These are phyloP conservation scores for Solenopsis invicta DNA, from an alignment of 1,140 invertebrate species.

Conservation along the genomic window DNA sequence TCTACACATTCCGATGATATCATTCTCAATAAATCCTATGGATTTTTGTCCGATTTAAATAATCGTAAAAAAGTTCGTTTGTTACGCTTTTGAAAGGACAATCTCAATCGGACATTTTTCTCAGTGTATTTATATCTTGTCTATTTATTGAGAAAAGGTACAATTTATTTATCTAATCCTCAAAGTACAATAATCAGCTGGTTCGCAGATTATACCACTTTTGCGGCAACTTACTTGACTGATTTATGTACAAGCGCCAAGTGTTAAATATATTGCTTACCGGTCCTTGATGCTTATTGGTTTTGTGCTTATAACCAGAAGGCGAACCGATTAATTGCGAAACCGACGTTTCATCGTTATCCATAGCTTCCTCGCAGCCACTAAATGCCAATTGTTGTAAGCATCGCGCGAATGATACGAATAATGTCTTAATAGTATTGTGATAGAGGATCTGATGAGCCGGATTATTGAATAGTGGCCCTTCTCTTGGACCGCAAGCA, in stretches of 20 bases:
- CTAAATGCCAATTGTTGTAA: conserved; percentile 90
- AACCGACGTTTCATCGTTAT: conserved; percentile 88
- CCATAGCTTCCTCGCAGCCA: conserved; percentile 88
- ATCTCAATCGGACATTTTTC: no score
- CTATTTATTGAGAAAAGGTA: no score
- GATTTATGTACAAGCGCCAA: not conserved
- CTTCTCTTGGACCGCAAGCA: conserved; percentile 91
- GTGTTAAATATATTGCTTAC: conserved; percentile 69
- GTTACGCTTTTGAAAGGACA: no score
- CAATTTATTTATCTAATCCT: no score
- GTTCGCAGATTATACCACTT: no score
- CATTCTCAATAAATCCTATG: no score
- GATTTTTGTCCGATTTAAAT: no score
- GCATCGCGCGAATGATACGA: conserved; percentile 90
- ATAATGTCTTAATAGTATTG: conserved; percentile 90
- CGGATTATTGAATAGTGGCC: conserved; percentile 89
- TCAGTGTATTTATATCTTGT: no score
- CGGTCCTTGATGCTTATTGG: conserved; percentile 81
- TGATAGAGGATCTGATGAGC: conserved; percentile 90
- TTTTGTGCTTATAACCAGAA: conserved; percentile 85
- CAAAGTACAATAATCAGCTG: no score
- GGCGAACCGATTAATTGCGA: conserved; percentile 90
- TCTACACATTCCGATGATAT: no score
- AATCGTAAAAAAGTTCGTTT: no score
- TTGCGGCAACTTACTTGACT: no score